phyloP scores from a whole-genome alignment of 1,140 invertebrate genomes.

The Halesus radiatus region DNA sequence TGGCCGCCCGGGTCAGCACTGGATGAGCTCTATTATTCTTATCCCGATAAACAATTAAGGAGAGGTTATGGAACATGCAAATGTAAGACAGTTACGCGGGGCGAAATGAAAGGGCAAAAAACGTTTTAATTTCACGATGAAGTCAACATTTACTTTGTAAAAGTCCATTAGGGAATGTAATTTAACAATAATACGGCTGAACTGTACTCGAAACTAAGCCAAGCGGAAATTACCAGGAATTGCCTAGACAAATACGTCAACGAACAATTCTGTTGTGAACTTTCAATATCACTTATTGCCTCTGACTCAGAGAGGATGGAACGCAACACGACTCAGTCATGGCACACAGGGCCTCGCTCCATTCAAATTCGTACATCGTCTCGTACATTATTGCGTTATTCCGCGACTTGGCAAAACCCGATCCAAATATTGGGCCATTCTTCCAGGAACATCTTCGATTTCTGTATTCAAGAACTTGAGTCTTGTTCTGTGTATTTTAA shows the following conservation, averaged over 20 bases:
- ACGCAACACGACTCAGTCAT: no score
- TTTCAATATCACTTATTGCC: no score
- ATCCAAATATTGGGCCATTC: no score
- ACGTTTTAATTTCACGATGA: neutral
- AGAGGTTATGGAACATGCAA: constrained; percentile 18
- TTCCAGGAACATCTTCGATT: no score
- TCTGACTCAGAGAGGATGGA: no score
- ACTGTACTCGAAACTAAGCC: neutral
- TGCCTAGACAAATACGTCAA: constrained; percentile 11
- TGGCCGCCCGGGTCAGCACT: constrained; percentile 20
- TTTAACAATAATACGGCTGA: constrained; percentile 10
- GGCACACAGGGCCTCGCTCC: no score
- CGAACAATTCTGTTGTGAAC: no score
- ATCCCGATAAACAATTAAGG: constrained; percentile 34
- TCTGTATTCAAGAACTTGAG: no score
- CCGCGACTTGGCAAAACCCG: no score
- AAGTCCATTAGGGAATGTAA: constrained; percentile 27
- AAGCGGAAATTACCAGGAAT: neutral
- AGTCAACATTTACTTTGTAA: constrained; percentile 7
- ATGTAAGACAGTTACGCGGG: neutral
- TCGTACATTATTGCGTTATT: no score
- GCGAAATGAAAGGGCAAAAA: constrained; percentile 14
- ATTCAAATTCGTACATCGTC: no score
- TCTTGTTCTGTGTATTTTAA: no score
- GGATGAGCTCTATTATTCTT: constrained; percentile 39